A percentile compares a stretch with the other conserved stretches of the same genome.
Conservation (phyloP, 2,888 invertebrate species). For the Clivina fossor region DNA sequence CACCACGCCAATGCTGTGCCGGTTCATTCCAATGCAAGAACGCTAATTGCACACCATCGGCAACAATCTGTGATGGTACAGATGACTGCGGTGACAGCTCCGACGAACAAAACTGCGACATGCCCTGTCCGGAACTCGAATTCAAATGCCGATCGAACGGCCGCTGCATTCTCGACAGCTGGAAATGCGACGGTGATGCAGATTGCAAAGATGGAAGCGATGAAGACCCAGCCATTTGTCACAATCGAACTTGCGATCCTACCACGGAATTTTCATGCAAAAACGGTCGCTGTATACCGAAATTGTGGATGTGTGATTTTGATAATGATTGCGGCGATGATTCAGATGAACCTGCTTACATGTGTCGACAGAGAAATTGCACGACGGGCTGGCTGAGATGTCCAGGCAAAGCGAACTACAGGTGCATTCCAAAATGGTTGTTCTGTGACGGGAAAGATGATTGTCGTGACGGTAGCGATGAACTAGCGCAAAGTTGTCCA, state of each 20-base stretch:
- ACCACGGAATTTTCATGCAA: constrained; percentile 85
- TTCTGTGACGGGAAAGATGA: constrained; percentile 99
- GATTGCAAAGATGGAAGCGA: constrained; percentile 94
- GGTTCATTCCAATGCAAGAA: constrained; percentile 95
- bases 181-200: constrained; percentile 94
- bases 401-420: constrained; percentile 86
- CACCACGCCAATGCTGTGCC: constrained; percentile 79
- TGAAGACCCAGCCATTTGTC: constrained; percentile 85
- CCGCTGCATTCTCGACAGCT: constrained; percentile 83
- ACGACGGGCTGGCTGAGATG: constrained; percentile 95
- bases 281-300: constrained; percentile 91
- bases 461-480: constrained; percentile 93
- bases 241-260: constrained; percentile 77
- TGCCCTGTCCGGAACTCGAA: constrained; percentile 84
- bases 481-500: constrained; percentile 87
- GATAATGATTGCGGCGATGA: constrained; percentile 96
- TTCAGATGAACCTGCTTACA: constrained; percentile 91
- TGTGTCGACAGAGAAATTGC: constrained; percentile 90
- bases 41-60: constrained; percentile 88
- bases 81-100: constrained; percentile 92
- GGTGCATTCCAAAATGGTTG: constrained; percentile 96
- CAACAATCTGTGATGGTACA: constrained; percentile 89
- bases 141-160: constrained; percentile 89
- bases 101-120: constrained; percentile 82
- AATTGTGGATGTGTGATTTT: constrained; percentile 93